These are phyloP conservation scores for Tanytarsus gracilentus DNA, from an alignment of 2,888 invertebrate genomes.

Conservation along the genomic window DNA sequence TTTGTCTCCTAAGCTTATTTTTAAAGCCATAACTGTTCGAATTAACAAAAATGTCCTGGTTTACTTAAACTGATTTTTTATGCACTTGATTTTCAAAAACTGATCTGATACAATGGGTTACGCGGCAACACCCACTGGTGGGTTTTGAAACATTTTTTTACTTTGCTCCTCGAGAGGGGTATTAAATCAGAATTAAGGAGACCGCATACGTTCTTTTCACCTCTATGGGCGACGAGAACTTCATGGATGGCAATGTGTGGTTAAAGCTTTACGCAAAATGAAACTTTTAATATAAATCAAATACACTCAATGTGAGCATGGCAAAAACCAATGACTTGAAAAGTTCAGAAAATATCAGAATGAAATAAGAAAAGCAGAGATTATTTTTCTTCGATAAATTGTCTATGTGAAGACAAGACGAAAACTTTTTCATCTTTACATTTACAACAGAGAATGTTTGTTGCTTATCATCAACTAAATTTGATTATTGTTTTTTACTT, in stretches of 20 bases:
- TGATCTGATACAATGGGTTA: no score
- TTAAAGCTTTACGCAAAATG: background rate
- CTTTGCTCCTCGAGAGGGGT: no score
- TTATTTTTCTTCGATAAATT: no score
- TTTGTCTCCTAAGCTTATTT: no score
- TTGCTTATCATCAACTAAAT: conserved; percentile 26
- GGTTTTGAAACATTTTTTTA: no score
- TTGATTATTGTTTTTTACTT: conserved; percentile 25
- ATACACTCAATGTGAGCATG: background rate
- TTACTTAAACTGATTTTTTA: no score
- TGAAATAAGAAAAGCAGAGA: background rate
- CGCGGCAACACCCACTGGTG: no score
- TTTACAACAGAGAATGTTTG: conserved; percentile 8
- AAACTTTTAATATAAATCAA: conserved; percentile 28
- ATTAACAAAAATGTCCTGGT: no score
- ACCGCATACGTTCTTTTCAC: no score
- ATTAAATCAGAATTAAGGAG: conserved; percentile 27
- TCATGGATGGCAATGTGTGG: background rate
- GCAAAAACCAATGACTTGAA: background rate
- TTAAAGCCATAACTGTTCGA: no score
- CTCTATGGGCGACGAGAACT: background rate
- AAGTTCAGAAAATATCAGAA: no score
- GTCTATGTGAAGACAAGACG: conserved; percentile 20
- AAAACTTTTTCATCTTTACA: conserved; percentile 23
- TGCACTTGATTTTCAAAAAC: no score